A percentile compares a stretch with the other conserved stretches of the same genome.
Evolutionary conservation across 2,113 vertebrate genomes (phyloP).

Genomic region (Tyto alba): DNA sequence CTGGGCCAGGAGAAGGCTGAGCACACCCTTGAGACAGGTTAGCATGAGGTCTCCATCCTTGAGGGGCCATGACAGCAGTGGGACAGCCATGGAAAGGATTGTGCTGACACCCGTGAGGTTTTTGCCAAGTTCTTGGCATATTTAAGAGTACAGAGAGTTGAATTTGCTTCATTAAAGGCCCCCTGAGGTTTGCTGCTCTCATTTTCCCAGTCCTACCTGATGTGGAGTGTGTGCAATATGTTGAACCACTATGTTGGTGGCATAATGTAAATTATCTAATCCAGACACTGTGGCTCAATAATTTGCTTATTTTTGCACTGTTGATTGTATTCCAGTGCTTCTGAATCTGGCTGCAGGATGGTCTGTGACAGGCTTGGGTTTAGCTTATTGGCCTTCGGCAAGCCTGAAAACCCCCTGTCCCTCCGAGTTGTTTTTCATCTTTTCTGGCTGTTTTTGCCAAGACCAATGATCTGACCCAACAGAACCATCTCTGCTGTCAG

Average conservation of each 20-base stretch:
- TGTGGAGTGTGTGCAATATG: neutral
- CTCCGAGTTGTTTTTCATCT: neutral
- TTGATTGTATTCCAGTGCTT: neutral
- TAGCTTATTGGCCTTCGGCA: neutral
- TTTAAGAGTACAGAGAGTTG: neutral
- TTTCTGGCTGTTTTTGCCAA: neutral
- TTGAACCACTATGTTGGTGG: no score
- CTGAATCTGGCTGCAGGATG: neutral
- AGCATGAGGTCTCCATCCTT: neutral
- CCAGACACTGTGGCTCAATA: neutral
- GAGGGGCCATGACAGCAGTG: neutral
- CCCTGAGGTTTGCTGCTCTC: neutral
- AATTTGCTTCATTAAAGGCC: neutral
- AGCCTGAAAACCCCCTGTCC: neutral
- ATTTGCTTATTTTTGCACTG: neutral
- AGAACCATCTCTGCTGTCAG: neutral
- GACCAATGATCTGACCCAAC: neutral
- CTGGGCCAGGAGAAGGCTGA: neutral
- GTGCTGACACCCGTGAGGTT: neutral
- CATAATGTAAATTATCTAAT: neutral
- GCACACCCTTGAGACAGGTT: accelerated
- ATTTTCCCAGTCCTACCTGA: neutral
- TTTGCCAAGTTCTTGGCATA: neutral
- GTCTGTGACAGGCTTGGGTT: neutral
- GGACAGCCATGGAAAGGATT: neutral